These are phyloP conservation scores for Amblyornis subalaris DNA, from an alignment of 2,113 vertebrate genomes.

Conservation along the genomic window DNA sequence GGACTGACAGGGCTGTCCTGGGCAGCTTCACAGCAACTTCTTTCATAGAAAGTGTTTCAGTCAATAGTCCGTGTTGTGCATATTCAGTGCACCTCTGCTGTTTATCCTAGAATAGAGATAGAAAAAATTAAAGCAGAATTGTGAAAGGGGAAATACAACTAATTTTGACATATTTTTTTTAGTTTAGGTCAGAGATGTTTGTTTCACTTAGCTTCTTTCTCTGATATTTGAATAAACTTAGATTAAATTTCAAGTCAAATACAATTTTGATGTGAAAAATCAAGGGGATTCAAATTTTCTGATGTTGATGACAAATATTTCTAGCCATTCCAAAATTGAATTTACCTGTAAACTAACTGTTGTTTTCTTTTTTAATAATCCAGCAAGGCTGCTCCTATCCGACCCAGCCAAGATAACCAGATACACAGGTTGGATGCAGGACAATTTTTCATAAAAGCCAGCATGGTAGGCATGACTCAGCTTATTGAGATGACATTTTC, in stretches of 20 bases:
- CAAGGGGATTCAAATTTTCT: neutral
- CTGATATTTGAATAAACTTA: neutral
- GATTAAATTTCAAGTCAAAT: neutral
- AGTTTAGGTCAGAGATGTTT: neutral
- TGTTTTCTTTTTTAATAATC: neutral
- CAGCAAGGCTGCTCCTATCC: neutral
- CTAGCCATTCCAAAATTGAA: neutral
- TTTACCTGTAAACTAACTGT: neutral
- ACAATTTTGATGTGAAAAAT: neutral
- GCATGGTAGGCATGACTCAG: neutral
- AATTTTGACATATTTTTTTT: neutral
- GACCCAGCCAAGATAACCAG: neutral
- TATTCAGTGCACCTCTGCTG: neutral
- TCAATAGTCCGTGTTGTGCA: neutral
- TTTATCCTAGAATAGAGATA: neutral
- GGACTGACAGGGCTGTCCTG: neutral
- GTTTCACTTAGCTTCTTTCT: neutral
- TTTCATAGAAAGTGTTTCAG: neutral
- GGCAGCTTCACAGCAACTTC: neutral
- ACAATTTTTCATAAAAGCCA: neutral
- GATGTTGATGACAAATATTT: neutral
- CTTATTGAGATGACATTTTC: neutral
- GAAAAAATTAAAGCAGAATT: neutral
- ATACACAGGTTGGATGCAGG: neutral
- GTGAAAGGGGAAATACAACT: neutral